phyloP scores from a whole-genome alignment of 2,113 vertebrate genomes.

The Himantopus leucocephalus region DNA sequence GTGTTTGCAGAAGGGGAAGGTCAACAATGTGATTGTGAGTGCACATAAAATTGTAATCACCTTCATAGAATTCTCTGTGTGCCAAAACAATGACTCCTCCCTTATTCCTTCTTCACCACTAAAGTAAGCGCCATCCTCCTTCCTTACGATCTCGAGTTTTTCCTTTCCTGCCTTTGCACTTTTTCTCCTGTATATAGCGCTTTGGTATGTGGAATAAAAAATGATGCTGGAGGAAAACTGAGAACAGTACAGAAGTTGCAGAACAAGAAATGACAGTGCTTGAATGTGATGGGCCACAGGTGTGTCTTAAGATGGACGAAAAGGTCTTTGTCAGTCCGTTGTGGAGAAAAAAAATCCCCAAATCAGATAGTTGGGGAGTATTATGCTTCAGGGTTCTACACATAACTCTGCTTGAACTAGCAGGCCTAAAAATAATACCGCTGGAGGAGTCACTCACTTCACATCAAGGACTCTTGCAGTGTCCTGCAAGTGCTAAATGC shows the following conservation, averaged over 20 bases:
- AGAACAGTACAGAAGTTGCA: background rate
- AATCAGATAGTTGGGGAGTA: background rate
- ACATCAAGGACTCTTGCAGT: background rate
- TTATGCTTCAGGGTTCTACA: background rate
- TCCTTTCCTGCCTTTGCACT: background rate
- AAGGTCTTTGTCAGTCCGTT: background rate
- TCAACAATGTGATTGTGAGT: background rate
- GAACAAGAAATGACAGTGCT: background rate
- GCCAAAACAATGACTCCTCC: background rate
- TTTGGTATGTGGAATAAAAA: background rate
- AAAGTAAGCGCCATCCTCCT: background rate
- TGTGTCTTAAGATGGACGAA: background rate
- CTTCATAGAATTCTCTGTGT: background rate
- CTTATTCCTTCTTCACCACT: background rate
- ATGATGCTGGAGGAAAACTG: background rate
- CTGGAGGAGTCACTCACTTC: background rate
- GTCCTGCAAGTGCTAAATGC: background rate
- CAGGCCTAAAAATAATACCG: background rate
- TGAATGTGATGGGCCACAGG: background rate
- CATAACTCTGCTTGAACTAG: background rate
- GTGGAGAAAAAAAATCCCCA: background rate
- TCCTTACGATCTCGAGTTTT: background rate
- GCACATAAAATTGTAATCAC: background rate
- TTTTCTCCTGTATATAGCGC: background rate
- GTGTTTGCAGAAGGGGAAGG: background rate